These are phyloP conservation scores for Argentina silus DNA, from an alignment of 2,797 vertebrate genomes.

Conservation along the genomic window DNA sequence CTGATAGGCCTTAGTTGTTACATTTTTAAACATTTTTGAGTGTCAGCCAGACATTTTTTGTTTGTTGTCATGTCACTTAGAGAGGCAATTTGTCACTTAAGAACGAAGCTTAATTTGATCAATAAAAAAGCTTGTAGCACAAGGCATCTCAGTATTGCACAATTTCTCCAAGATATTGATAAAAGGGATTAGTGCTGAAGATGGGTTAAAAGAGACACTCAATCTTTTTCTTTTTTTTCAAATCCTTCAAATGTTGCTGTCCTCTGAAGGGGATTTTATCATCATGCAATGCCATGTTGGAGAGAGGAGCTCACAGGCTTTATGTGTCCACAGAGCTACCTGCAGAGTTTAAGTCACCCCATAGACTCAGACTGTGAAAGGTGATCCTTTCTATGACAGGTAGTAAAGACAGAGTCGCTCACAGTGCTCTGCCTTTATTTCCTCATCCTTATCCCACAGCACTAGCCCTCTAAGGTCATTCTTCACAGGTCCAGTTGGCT, in stretches of 20 bases:
- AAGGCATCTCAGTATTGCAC: conserved; percentile 40
- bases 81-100: conserved; percentile 73
- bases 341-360: conserved; percentile 33
- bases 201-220: conserved; percentile 45
- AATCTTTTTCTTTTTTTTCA: conserved; percentile 31
- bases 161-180: conserved; percentile 47
- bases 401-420: conserved; percentile 39
- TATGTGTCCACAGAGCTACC: conserved; percentile 22
- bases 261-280: conserved; percentile 42
- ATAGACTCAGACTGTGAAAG: conserved; percentile 43
- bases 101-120: conserved; percentile 63
- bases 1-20: conserved; percentile 56
- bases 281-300: conserved; percentile 21
- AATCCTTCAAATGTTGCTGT: conserved; percentile 41
- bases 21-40: conserved; percentile 69
- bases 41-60: conserved; percentile 72
- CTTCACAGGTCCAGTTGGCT: neutral
- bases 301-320: conserved; percentile 31
- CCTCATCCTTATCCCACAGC: neutral
- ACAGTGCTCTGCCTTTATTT: conserved; percentile 16
- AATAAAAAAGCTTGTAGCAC: conserved; percentile 49
- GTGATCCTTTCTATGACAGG: conserved; percentile 38
- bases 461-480: neutral
- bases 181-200: conserved; percentile 39
- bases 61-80: conserved; percentile 56